These are phyloP conservation scores for Mesoligia furuncula DNA, from an alignment of 2,888 invertebrate species.

Conservation along the genomic window DNA sequence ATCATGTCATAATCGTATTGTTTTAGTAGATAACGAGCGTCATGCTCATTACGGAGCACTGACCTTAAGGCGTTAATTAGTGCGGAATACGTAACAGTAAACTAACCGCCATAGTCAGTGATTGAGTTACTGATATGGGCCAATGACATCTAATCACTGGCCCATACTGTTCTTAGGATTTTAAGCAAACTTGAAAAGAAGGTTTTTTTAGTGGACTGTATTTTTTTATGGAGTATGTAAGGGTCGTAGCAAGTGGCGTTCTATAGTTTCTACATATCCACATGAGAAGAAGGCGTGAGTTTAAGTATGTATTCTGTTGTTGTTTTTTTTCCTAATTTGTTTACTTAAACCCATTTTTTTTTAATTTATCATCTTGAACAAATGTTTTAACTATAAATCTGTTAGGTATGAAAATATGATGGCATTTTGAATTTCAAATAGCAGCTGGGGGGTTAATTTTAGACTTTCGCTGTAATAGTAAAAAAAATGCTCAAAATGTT, in stretches of 20 bases:
- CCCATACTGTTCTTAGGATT: not conserved
- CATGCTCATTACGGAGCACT: conserved; percentile 35
- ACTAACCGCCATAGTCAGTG: conserved; percentile 23
- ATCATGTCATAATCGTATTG: conserved; percentile 30
- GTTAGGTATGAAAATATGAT: too few species aligned
- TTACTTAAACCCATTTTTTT: too few species aligned
- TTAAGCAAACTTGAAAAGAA: not conserved
- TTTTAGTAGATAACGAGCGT: conserved; percentile 43
- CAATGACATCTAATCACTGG: conserved; percentile 39
- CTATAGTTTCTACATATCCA: not conserved
- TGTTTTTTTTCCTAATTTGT: too few species aligned
- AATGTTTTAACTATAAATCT: too few species aligned
- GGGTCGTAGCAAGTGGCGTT: not conserved
- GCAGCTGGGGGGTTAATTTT: too few species aligned
- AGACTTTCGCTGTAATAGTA: too few species aligned
- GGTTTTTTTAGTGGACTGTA: too few species aligned
- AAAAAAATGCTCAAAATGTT: too few species aligned
- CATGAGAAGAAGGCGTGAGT: not conserved
- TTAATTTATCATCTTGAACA: too few species aligned
- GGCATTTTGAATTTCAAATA: too few species aligned
- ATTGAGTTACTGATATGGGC: conserved; percentile 43
- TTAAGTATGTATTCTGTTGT: not conserved
- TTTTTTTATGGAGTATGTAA: not conserved
- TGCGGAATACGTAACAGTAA: conserved; percentile 55
- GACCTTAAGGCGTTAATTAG: conserved; percentile 63